Percentiles rank a stretch among this genome's conserved stretches.
Evolutionary conservation across 2,113 vertebrate species (phyloP).

Genomic region (Antechinus flavipes): DNA sequence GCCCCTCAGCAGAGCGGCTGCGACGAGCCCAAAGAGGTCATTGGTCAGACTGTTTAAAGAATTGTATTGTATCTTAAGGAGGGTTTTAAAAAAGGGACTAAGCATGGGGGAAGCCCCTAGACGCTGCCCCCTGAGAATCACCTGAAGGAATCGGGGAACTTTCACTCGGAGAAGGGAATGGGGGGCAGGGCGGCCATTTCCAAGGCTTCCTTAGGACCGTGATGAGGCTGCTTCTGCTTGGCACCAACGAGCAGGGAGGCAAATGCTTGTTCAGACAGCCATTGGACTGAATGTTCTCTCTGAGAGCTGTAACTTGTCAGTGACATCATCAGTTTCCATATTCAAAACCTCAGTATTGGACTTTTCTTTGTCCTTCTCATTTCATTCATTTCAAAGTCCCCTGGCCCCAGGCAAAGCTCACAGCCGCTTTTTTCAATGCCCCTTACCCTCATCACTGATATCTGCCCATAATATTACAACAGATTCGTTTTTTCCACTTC

Average conservation of each 20-base stretch:
- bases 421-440: not conserved
- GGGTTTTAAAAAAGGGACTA: not conserved
- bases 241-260: no score
- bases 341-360: no score
- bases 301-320: not conserved
- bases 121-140: not conserved
- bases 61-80: not conserved
- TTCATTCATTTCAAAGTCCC: not conserved
- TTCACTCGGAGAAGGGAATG: no score
- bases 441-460: not conserved
- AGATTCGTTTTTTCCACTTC: not conserved
- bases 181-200: no score
- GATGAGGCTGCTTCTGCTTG: no score
- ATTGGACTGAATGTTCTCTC: accelerated
- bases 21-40: not conserved
- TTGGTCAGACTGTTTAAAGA: not conserved
- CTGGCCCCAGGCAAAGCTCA: no score
- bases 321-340: not conserved
- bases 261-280: no score
- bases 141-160: not conserved
- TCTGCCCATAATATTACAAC: not conserved
- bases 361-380: not conserved
- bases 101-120: not conserved
- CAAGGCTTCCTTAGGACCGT: no score
- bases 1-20: not conserved